Percentiles rank a stretch among this genome's conserved stretches.
These are phyloP conservation scores for Caradrina kadenii DNA, from an alignment of 2,888 invertebrate species.

Conservation along the genomic window DNA sequence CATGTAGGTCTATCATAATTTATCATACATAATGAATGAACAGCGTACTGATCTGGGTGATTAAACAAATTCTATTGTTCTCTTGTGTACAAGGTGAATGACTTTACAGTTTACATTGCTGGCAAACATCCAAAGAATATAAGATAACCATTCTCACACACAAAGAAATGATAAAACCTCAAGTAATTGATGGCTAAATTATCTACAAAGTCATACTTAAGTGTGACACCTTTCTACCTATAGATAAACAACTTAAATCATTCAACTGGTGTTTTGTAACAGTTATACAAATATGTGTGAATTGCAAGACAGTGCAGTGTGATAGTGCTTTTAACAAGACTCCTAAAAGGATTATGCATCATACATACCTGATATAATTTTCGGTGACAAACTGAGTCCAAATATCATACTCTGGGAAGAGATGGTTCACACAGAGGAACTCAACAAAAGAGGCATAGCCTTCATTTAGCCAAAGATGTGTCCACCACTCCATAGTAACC, in stretches of 20 bases:
- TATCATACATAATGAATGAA: slow-evolving; percentile 39
- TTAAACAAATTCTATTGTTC: slow-evolving; percentile 64
- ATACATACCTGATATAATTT: slow-evolving; percentile 92
- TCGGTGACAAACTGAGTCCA: slow-evolving; percentile 99
- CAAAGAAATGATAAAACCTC: slow-evolving; percentile 29
- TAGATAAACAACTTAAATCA: slow-evolving; percentile 2
- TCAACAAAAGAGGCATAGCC: slow-evolving; percentile 99
- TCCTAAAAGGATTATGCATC: slow-evolving; percentile 5
- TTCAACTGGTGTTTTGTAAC: not conserved
- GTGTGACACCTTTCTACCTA: not conserved
- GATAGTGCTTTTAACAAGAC: slow-evolving; percentile 4
- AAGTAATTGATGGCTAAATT: slow-evolving; percentile 3
- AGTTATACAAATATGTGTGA: not conserved
- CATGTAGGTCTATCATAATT: slow-evolving; percentile 29
- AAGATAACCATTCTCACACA: slow-evolving; percentile 42
- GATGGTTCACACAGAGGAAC: slow-evolving; percentile 97
- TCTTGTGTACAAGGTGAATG: slow-evolving; percentile 61
- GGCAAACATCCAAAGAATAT: slow-evolving; percentile 65
- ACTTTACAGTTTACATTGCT: slow-evolving; percentile 63
- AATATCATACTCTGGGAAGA: slow-evolving; percentile 98
- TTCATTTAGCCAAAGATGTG: slow-evolving; percentile 98
- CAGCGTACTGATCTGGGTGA: slow-evolving; percentile 35
- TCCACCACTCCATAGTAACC: slow-evolving; percentile 99
- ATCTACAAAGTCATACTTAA: slow-evolving; percentile 1
- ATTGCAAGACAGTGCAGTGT: not conserved